Percentiles rank a stretch among this genome's conserved stretches.
These are phyloP conservation scores for Bhutanitis thaidina DNA, from an alignment of 2,888 invertebrate species.

Conservation along the genomic window DNA sequence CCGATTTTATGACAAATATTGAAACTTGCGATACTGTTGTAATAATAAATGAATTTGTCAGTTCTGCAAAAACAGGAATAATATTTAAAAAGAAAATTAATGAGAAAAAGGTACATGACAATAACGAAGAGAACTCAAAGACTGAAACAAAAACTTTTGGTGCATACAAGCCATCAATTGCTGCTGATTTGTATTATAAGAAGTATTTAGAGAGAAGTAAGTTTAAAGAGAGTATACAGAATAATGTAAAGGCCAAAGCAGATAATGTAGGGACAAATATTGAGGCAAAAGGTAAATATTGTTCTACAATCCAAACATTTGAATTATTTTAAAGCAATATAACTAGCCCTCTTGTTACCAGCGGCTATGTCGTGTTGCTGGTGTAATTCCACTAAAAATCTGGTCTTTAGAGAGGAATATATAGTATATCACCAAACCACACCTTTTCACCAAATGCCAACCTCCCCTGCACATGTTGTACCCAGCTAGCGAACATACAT, in stretches of 20 bases:
- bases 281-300: slow-evolving; percentile 39
- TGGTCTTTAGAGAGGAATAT: no score
- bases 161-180: slow-evolving; percentile 33
- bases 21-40: neutral
- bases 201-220: slow-evolving; percentile 37
- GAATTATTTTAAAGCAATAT: no score
- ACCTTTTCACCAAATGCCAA: no score
- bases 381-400: no score
- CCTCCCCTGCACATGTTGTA: no score
- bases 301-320: no score
- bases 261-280: slow-evolving; percentile 26
- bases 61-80: slow-evolving; percentile 7
- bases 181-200: slow-evolving; percentile 43
- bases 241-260: slow-evolving; percentile 25
- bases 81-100: slow-evolving; percentile 29
- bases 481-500: no score
- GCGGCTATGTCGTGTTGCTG: no score
- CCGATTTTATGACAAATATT: slow-evolving; percentile 28
- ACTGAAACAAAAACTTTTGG: slow-evolving; percentile 3
- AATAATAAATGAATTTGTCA: slow-evolving; percentile 1
- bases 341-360: no score
- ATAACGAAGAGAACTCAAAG: neutral
- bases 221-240: slow-evolving; percentile 29
- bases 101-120: slow-evolving; percentile 1
- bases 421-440: no score